Percentiles rank a stretch among this genome's conserved stretches.
Conservation (phyloP, 2,888 invertebrate genomes). For the Hirtodrosophila duncani region DNA sequence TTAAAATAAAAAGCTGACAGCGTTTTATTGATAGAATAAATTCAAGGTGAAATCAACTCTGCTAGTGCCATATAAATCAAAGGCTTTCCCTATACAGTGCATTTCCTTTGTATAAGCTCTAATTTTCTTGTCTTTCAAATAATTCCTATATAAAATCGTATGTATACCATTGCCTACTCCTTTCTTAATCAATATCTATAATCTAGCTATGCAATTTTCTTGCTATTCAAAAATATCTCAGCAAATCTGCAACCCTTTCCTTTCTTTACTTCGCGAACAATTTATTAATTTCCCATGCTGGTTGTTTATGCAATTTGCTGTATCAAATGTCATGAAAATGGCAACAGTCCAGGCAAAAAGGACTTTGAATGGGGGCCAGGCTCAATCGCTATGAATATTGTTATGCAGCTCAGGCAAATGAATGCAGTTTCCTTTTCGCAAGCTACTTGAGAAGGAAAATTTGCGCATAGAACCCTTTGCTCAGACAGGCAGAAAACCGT, state of each 20-base stretch:
- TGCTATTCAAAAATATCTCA: constrained; percentile 14
- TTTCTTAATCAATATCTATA: constrained; percentile 20
- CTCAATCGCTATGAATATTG: constrained; percentile 52
- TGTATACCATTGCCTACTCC: background rate
- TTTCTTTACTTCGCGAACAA: constrained; percentile 18
- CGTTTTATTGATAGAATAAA: no score
- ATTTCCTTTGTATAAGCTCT: background rate
- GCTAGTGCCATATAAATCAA: no score
- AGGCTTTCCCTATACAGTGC: background rate
- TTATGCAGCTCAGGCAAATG: constrained; percentile 22
- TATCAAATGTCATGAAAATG: constrained; percentile 58
- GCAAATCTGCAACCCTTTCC: constrained; percentile 45
- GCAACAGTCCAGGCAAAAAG: constrained; percentile 37
- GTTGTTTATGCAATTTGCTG: constrained; percentile 63
- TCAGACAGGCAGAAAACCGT: constrained; percentile 59
- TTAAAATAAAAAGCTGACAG: no score
- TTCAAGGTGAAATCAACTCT: no score
- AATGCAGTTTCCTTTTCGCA: constrained; percentile 30
- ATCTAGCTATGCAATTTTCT: constrained; percentile 15
- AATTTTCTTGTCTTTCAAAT: background rate
- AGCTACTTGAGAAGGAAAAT: constrained; percentile 27
- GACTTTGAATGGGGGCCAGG: no score
- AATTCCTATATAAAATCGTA: background rate
- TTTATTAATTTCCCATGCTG: constrained; percentile 64
- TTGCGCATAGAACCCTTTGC: no score